These are phyloP conservation scores for Anomalospiza imberbis DNA, from an alignment of 2,797 vertebrate species.

Conservation along the genomic window DNA sequence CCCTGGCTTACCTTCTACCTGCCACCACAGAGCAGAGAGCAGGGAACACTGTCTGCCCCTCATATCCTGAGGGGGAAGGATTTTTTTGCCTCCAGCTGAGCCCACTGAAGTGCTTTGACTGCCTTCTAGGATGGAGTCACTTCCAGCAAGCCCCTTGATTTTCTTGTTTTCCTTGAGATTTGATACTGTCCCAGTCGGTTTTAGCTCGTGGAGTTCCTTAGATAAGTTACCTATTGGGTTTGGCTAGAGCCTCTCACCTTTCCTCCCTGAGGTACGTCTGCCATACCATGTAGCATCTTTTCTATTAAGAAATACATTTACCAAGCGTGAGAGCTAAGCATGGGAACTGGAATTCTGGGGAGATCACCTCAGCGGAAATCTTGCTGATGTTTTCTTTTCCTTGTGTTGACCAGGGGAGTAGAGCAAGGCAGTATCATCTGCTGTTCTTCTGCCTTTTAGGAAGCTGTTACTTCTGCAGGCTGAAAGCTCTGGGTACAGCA, in stretches of 20 bases:
- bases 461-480: neutral
- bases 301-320: neutral
- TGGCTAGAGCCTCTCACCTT: neutral
- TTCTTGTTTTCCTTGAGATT: neutral
- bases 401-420: fast-evolving
- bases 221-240: neutral
- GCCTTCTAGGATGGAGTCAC: neutral
- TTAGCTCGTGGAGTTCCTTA: neutral
- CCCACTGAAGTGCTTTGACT: neutral
- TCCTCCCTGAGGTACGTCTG: neutral
- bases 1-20: neutral
- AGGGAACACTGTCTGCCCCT: neutral
- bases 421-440: neutral
- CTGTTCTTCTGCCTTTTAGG: neutral
- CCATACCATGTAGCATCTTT: neutral
- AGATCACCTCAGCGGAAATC: neutral
- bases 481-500: neutral
- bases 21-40: neutral
- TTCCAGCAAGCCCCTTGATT: neutral
- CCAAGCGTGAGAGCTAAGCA: neutral
- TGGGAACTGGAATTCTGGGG: neutral
- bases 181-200: neutral
- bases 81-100: neutral
- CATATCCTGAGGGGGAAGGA: neutral
- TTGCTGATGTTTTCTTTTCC: neutral